A percentile compares a stretch with the other conserved stretches of the same genome.
phyloP scores from a whole-genome alignment of 2,888 invertebrate species.

The Oasisia sp. region DNA sequence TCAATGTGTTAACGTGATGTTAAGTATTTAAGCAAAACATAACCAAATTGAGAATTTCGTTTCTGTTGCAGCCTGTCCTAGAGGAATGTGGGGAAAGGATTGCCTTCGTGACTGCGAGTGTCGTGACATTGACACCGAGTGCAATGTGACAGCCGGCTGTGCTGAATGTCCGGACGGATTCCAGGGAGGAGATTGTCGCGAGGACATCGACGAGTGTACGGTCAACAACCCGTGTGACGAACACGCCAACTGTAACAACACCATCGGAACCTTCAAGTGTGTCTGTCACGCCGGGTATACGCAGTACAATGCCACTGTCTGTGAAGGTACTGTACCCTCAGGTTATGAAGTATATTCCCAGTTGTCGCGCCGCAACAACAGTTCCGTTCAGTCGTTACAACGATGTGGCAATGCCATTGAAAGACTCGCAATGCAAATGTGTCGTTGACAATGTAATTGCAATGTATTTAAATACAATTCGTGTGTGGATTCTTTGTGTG shows the following conservation, averaged over 20 bases:
- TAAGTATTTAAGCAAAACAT: too few species aligned
- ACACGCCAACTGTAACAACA: not conserved
- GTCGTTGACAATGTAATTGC: too few species aligned
- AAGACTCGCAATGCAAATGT: too few species aligned
- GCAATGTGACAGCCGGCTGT: not conserved
- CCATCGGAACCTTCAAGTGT: slow-evolving; percentile 17
- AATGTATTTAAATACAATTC: too few species aligned
- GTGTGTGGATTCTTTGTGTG: too few species aligned
- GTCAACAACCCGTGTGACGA: slow-evolving; percentile 8
- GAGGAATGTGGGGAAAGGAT: not conserved
- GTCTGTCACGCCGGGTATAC: slow-evolving; percentile 18
- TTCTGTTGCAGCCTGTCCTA: not conserved
- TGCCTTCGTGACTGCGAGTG: not conserved
- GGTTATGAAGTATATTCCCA: not conserved
- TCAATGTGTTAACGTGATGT: too few species aligned
- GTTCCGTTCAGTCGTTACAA: too few species aligned
- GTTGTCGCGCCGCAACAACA: too few species aligned
- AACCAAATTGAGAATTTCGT: too few species aligned
- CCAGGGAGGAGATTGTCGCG: not conserved
- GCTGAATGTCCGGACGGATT: not conserved
- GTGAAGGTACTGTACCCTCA: not conserved
- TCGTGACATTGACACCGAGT: not conserved
- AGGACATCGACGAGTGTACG: slow-evolving; percentile 20
- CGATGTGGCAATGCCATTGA: too few species aligned
- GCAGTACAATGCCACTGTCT: not conserved